Base-by-base conservation (phyloP, 2,113 vertebrate species). In the Tonatia bakeri region DNA sequence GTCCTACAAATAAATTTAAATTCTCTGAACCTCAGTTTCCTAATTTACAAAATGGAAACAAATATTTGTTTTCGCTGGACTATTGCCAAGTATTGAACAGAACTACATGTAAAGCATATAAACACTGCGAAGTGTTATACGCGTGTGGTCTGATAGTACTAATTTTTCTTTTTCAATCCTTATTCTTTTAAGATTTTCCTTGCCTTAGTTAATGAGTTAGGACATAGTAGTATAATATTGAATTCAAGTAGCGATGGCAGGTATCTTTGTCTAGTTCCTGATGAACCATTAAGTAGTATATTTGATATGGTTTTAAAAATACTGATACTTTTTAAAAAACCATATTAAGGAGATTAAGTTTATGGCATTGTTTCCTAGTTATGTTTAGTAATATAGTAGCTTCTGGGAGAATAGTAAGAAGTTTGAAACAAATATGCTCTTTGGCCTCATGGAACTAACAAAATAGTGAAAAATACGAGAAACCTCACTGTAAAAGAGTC, bases 401-500 rank as follows among this genome's bases (percentile, higher is more conserved):
- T 93, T 1, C 31, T 28, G 4, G 76, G 24, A 90, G 22, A 26
- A 38, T 31, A 76, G 47, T 45, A 90, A 77, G 38, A 95, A 87
- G 61, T 80, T 80, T 88, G 84, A 91, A 88, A 80, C 7, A 88
- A 88, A 91, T 73, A 77, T n/a, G n/a, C 0, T 67, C 28, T 84
- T 56, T 88, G 54, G 87, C 38, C 12, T 80, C 14, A 47, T 89
- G 65, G 31, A 88, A 84, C n/a, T 92, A 67, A 84, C 40, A 88
- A 94, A 95, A 67, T 85, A 90, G 50, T 47, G 31, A 84, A 94
- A 93, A 79, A 73, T 47, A 82, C 64, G 38, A 91, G 65, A 94
- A 90, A 86, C 16, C 4, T 50, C 45, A 73, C 72, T 94, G 91
- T 56, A 64, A 86, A 73, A 50, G 79, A 86, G n/a, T 94, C 31